Conservation (phyloP, 1,140 invertebrate species). For the Eueides isabella region DNA sequence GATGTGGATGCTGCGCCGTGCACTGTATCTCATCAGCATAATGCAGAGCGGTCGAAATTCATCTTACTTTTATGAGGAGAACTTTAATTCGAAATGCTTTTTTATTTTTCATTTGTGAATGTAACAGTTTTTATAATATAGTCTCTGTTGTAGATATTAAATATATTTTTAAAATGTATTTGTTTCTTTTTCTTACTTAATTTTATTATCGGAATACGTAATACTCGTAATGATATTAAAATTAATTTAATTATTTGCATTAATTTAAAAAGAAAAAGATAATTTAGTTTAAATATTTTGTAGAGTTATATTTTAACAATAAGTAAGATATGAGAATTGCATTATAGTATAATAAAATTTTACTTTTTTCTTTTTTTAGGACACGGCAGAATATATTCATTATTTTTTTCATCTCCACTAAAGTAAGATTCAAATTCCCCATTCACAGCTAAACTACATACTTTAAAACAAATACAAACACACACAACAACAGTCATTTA, state of each 20-base stretch:
- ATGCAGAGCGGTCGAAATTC: slow-evolving; percentile 12
- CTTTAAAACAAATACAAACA: neutral
- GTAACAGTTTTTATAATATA: neutral
- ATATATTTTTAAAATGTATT: neutral
- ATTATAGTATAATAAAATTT: too few species aligned
- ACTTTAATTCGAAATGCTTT: neutral
- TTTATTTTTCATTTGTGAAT: neutral
- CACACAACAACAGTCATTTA: neutral
- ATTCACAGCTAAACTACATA: neutral
- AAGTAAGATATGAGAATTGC: too few species aligned
- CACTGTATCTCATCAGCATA: slow-evolving; percentile 7
- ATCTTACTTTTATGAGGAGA: slow-evolving; percentile 9
- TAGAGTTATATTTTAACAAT: too few species aligned
- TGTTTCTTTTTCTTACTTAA: too few species aligned
- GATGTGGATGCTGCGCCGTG: neutral
- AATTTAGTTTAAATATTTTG: too few species aligned
- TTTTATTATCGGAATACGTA: too few species aligned
- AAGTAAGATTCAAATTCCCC: neutral
- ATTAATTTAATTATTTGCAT: too few species aligned
- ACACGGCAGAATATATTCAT: too few species aligned
- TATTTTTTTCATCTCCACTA: neutral
- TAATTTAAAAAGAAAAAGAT: too few species aligned
- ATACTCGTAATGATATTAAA: too few species aligned
- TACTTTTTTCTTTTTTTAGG: too few species aligned
- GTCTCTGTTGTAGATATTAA: neutral